These are phyloP conservation scores for Uropetala carovei DNA, from an alignment of 2,888 invertebrate genomes.

Conservation along the genomic window DNA sequence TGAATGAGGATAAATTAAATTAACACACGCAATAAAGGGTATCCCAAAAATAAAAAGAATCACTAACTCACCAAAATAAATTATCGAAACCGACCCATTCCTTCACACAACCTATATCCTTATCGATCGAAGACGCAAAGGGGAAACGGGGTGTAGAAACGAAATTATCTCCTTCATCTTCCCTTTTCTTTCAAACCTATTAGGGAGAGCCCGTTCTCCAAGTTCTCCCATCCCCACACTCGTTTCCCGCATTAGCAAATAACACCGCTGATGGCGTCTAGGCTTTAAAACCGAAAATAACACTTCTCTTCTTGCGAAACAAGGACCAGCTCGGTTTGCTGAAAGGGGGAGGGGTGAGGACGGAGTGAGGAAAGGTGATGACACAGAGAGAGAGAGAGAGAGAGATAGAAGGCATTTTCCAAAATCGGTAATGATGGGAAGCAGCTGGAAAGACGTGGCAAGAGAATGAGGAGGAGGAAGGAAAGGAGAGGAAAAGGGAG, in stretches of 20 bases:
- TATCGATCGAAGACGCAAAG: no score
- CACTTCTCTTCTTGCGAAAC: background rate
- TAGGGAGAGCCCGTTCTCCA: background rate
- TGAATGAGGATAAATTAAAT: no score
- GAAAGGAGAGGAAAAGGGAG: background rate
- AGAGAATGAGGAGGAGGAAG: background rate
- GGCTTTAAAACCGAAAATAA: background rate
- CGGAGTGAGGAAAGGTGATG: background rate
- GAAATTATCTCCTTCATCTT: background rate
- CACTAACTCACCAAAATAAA: no score
- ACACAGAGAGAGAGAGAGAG: background rate
- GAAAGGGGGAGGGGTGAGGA: background rate
- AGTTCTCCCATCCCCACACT: background rate
- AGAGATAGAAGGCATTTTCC: background rate
- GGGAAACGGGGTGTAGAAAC: no score
- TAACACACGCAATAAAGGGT: no score
- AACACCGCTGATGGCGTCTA: background rate
- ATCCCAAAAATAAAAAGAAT: no score
- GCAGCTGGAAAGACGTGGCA: background rate
- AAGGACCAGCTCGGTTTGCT: background rate
- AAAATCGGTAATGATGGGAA: slow-evolving; percentile 6
- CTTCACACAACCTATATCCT: no score
- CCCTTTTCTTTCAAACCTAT: background rate
- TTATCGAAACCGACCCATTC: no score
- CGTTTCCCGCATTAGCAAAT: background rate